Percentiles rank a stretch among this genome's conserved stretches.
Conservation (phyloP, 1,140 invertebrate genomes). For the Aphidius ervi region DNA sequence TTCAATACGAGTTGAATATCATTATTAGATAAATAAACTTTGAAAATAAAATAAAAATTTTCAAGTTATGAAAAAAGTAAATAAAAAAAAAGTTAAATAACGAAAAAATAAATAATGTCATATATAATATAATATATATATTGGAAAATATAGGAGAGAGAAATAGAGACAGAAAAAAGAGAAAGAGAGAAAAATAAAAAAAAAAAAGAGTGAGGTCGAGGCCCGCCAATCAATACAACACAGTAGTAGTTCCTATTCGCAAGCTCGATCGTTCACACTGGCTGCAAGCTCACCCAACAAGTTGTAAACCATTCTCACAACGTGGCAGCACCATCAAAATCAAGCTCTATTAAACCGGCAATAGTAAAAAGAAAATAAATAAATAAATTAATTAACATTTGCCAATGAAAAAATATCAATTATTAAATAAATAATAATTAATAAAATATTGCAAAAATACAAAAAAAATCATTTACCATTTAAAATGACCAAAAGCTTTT, state of each 20-base stretch:
- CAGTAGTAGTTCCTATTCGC: slow-evolving; percentile 18
- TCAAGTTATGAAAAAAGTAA: neutral
- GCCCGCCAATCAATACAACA: slow-evolving; percentile 28
- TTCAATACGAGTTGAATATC: too few relatives aligned
- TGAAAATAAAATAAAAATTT: neutral
- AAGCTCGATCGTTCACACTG: slow-evolving; percentile 17
- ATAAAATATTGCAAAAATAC: neutral
- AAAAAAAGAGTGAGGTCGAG: slow-evolving; percentile 7
- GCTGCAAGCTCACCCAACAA: slow-evolving; percentile 19
- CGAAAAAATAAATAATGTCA: neutral
- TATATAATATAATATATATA: neutral
- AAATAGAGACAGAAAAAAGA: neutral
- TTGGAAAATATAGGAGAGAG: neutral
- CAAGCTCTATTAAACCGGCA: neutral
- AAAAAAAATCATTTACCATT: neutral
- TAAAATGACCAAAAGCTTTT: neutral
- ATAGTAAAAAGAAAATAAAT: neutral
- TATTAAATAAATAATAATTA: too few relatives aligned
- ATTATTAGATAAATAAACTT: too few relatives aligned
- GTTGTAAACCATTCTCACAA: neutral
- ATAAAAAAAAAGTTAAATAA: neutral
- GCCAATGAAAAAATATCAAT: neutral
- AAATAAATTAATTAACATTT: neutral
- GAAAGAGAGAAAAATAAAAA: slow-evolving; percentile 6
- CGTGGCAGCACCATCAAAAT: slow-evolving; percentile 8